Percentiles rank a stretch among this genome's conserved stretches.
These are phyloP conservation scores for Diplolepis rosae DNA, from an alignment of 2,888 invertebrate genomes.

Conservation along the genomic window DNA sequence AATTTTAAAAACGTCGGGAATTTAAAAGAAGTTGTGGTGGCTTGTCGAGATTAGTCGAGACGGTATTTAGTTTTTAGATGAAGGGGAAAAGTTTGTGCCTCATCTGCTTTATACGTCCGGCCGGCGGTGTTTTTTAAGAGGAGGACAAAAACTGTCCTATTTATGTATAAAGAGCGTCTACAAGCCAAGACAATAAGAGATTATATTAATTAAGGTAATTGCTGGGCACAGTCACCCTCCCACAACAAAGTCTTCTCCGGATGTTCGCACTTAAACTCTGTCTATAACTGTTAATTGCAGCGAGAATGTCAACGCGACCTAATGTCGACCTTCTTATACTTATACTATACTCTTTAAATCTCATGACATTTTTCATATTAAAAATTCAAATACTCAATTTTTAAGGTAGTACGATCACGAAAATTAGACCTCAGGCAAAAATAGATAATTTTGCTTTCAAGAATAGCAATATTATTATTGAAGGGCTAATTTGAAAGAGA, in stretches of 20 bases:
- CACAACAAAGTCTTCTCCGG: constrained; percentile 60
- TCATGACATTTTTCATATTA: no score
- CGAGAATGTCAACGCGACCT: constrained; percentile 46
- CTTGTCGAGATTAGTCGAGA: not conserved
- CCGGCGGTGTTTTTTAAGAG: constrained; percentile 11
- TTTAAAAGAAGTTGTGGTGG: not conserved
- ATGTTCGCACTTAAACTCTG: constrained; percentile 65
- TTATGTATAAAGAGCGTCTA: constrained; percentile 28
- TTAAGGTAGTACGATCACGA: no score
- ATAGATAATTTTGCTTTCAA: no score
- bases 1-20: no score
- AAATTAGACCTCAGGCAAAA: no score
- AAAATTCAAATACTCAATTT: no score
- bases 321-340: constrained; percentile 11
- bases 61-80: not conserved
- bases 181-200: constrained; percentile 59
- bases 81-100: not conserved
- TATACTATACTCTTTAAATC: not conserved
- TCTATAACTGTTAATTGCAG: constrained; percentile 53
- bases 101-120: constrained; percentile 5
- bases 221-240: constrained; percentile 54
- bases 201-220: constrained; percentile 67
- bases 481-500: no score
- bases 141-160: constrained; percentile 10
- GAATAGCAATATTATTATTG: no score